Evolutionary conservation across 2,797 vertebrate genomes (phyloP).

Genomic region (Necrosyrtes monachus): DNA sequence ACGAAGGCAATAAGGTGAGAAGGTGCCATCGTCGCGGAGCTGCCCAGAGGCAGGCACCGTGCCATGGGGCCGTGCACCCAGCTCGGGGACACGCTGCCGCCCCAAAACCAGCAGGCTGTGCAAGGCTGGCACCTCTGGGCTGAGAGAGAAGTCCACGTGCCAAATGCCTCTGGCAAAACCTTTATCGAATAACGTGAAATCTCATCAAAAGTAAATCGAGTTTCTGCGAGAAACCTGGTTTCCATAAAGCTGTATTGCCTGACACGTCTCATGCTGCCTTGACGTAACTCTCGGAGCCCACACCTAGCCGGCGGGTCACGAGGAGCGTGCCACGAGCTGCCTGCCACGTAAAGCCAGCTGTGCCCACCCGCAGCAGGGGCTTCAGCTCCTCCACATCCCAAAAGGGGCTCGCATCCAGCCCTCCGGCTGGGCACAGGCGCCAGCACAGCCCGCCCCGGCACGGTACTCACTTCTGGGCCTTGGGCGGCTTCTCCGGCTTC

Average conservation of each 20-base stretch:
- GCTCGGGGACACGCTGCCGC: rapidly evolving
- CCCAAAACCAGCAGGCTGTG: not conserved
- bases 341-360: rapidly evolving
- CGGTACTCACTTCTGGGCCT: conserved; percentile 88
- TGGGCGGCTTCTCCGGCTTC: conserved; percentile 88
- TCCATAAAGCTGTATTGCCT: not conserved
- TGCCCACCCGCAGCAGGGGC: not conserved
- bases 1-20: not conserved
- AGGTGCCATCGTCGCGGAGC: rapidly evolving
- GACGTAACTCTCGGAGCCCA: not conserved
- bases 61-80: rapidly evolving
- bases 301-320: rapidly evolving
- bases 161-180: not conserved
- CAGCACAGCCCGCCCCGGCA: rapidly evolving
- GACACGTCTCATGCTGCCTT: not conserved
- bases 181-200: not conserved
- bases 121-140: not conserved
- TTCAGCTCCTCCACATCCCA: not conserved
- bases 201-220: conserved; percentile 30
- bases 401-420: not conserved
- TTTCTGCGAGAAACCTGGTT: conserved; percentile 14
- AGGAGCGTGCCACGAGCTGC: not conserved
- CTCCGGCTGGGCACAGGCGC: rapidly evolving
- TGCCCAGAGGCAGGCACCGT: not conserved
- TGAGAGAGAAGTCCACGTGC: not conserved